These are phyloP conservation scores for Sprattus sprattus DNA, from an alignment of 2,113 vertebrate species.

Conservation along the genomic window DNA sequence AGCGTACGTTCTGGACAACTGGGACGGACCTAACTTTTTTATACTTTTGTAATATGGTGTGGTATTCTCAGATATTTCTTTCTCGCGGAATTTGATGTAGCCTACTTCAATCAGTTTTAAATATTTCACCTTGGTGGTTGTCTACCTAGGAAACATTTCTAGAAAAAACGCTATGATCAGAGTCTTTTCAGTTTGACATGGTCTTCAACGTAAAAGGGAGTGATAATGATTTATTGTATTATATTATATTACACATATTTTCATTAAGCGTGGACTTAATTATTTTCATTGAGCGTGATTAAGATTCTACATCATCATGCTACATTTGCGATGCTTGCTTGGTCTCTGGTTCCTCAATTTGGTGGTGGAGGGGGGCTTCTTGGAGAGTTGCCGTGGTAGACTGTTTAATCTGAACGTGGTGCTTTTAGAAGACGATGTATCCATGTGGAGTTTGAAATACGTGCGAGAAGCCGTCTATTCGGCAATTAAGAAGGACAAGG, in stretches of 20 bases:
- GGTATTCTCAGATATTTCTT: background rate
- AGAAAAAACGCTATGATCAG: background rate
- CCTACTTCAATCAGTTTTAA: background rate
- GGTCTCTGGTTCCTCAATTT: background rate
- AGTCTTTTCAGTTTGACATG: background rate
- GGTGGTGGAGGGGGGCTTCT: constrained; percentile 41
- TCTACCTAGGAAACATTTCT: background rate
- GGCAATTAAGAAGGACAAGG: constrained; percentile 67
- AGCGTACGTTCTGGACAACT: background rate
- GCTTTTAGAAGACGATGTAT: constrained; percentile 79
- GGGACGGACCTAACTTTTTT: background rate
- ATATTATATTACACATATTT: no score
- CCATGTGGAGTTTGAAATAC: constrained; percentile 59
- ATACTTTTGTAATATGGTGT: background rate
- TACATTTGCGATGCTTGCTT: constrained; percentile 30
- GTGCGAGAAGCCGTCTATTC: constrained; percentile 65
- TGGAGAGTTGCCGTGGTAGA: constrained; percentile 31
- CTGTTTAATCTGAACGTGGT: constrained; percentile 76
- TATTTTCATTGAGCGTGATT: background rate
- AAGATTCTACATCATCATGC: background rate
- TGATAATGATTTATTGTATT: no score
- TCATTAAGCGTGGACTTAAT: background rate
- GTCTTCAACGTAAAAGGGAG: no score
- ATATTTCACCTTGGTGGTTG: background rate
- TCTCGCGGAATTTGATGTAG: background rate